phyloP scores from a whole-genome alignment of 2,888 invertebrate species.

The Amphipoea oculea region DNA sequence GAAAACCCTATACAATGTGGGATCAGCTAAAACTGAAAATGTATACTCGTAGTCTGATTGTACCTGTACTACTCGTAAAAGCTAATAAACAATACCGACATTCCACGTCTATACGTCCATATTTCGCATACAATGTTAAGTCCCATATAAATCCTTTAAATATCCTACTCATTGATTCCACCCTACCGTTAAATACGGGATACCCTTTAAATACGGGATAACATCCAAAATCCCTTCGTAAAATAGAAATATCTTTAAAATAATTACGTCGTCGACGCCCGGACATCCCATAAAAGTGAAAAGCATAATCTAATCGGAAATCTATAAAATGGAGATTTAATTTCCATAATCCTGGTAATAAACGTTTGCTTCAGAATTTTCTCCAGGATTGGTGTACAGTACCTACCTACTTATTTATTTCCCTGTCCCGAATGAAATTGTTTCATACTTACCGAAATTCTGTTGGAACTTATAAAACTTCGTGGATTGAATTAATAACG shows the following conservation, averaged over 20 bases:
- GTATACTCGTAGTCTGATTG: too few species aligned
- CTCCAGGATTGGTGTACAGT: constrained; percentile 29
- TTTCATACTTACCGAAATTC: constrained; percentile 43
- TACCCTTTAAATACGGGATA: constrained; percentile 5
- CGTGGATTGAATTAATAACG: constrained; percentile 48
- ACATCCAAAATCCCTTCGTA: constrained; percentile 22
- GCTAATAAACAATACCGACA: neutral
- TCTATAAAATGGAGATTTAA: constrained; percentile 65
- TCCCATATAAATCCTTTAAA: neutral
- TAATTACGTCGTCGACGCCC: constrained; percentile 55
- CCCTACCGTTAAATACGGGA: constrained; percentile 6
- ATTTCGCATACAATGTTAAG: neutral
- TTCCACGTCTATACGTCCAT: neutral
- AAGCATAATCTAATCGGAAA: constrained; percentile 59
- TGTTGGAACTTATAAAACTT: constrained; percentile 51
- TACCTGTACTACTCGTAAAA: too few species aligned
- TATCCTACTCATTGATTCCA: constrained; percentile 3
- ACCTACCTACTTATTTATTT: constrained; percentile 41
- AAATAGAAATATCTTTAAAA: constrained; percentile 42
- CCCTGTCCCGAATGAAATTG: constrained; percentile 40
- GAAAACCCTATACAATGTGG: too few species aligned
- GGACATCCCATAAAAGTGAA: constrained; percentile 56
- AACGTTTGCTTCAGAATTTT: constrained; percentile 61
- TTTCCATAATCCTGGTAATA: constrained; percentile 64
- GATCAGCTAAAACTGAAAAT: too few species aligned